Evolutionary conservation across 1,140 invertebrate species (phyloP), one percentile per base, ranked within the genome.

Genomic region (Arion vulgaris): DNA sequence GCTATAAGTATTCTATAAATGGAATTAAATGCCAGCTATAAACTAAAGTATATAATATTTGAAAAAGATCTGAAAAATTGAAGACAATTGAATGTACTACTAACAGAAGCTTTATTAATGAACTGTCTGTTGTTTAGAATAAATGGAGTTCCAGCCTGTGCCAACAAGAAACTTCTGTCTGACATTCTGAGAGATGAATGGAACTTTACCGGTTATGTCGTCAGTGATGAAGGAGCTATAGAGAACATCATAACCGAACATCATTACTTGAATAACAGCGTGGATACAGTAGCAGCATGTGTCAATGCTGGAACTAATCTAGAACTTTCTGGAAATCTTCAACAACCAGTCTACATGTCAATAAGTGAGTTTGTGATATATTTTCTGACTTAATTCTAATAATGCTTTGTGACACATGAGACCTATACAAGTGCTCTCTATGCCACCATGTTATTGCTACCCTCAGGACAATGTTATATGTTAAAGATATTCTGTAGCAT

Each of bases 151-250:
- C 91, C 91, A 13, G 84, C 90, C 5, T 92, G 91, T 86, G 90
- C 89, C 36, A 90, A 91, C 81, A 85, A 89, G 32, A 51, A 85
- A 36, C 86, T 92, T 2, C 85, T 92, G 51, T 89, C 88, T 0
- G 85, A 90, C 26, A 89, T 91, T 66, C 83, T 92, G 26, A 80
- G 91, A 36, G 79, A 84, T 41, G 87, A 90, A 71, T 92, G 90
- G 90, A 86, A 87, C 32, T 92, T 92, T 78, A 87, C 81, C n/a
- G 91, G 91, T 41, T 92, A 91, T 77, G 90, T 92, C 2, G 85
- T 91, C 72, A 90, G 90, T 83, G 91, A 92, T 84, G 86, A 89
- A 66, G 85, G 77, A 9, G 91, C 91, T 9, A 86, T 92, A 36
- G 90, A 90, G 69, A 87, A 87, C 82, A 87, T 91, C 17, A 88